Percentiles rank a stretch among this genome's conserved stretches.
Evolutionary conservation across 2,113 vertebrate genomes (phyloP).

Genomic region (Chaetops frenatus): DNA sequence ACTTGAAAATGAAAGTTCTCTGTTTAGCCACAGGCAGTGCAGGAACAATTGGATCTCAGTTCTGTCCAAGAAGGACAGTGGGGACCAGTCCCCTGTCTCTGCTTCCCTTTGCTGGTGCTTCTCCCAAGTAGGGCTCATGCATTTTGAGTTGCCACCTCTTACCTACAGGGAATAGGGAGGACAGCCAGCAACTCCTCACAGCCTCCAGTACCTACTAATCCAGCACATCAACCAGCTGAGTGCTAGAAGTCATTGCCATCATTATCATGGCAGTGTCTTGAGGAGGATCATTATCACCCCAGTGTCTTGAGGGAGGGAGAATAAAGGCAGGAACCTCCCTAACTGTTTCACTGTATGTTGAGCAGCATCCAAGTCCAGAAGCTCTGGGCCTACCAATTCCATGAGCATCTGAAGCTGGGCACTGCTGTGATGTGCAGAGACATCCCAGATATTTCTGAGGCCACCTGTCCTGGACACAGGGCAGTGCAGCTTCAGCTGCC

Average conservation of each 20-base stretch:
- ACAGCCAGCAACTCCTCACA: neutral
- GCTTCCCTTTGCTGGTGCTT: neutral
- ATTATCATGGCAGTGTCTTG: neutral
- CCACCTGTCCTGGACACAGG: neutral
- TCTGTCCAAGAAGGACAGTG: neutral
- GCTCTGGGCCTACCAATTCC: neutral
- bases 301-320: neutral
- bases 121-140: neutral
- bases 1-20: neutral
- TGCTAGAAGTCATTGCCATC: neutral
- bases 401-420: neutral
- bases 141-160: neutral
- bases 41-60: neutral
- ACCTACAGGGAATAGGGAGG: rapidly evolving
- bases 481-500: neutral
- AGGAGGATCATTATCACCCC: too few relatives aligned
- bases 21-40: neutral
- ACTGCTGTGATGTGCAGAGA: neutral
- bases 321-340: neutral
- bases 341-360: neutral
- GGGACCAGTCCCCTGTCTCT: neutral
- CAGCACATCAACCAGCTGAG: neutral
- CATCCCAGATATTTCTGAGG: neutral
- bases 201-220: neutral
- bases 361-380: neutral